Conservation (phyloP, 2,888 invertebrate species). For the Noctua pronuba region DNA sequence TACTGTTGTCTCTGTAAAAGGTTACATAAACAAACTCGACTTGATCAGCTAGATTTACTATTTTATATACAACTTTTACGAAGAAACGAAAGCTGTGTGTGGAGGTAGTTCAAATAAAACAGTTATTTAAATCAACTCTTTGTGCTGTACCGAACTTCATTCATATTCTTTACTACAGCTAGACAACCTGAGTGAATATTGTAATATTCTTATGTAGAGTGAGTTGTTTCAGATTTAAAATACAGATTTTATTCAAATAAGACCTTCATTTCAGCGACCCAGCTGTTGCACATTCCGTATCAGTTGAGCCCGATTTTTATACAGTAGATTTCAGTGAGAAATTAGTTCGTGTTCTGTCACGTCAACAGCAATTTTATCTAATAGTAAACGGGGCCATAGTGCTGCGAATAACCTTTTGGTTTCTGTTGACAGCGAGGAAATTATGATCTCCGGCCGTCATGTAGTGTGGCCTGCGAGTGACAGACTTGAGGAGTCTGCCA, state of each 20-base stretch:
- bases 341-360: neutral
- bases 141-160: neutral
- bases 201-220: neutral
- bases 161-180: neutral
- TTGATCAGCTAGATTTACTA: neutral
- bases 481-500: neutral
- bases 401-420: neutral
- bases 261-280: neutral
- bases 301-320: neutral
- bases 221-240: constrained; percentile 1
- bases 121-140: neutral
- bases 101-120: neutral
- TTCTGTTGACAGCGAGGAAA: neutral
- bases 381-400: neutral
- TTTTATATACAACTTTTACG: neutral
- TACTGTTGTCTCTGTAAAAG: neutral
- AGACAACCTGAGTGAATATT: neutral
- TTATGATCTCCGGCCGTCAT: neutral
- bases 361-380: neutral
- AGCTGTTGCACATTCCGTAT: constrained; percentile 21
- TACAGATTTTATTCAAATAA: constrained; percentile 14
- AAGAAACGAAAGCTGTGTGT: neutral
- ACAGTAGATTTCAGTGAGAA: neutral
- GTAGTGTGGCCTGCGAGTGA: neutral
- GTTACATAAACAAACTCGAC: neutral